Evolutionary conservation across 2,113 vertebrate species (phyloP), one percentile per base, ranked within the genome.

Genomic region (Symphodus melops): DNA sequence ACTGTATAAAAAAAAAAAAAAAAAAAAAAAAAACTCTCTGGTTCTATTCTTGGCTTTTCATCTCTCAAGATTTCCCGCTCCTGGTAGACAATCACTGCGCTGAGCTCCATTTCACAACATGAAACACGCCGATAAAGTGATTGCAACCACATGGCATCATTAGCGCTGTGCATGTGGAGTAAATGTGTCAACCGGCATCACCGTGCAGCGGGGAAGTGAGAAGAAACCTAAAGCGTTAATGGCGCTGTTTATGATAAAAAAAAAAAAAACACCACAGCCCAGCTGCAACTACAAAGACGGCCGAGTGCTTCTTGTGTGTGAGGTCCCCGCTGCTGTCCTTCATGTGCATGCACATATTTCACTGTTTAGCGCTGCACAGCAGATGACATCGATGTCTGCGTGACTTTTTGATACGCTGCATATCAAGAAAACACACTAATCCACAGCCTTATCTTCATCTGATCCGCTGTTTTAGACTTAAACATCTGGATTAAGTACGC

Each of bases 61-160:
- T 48, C 46, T 48, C 16, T 48, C 16, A 17, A 19, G 46, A 5
- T 33, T 66, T 73, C 59, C 48, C 11, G 13, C 56, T 51, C 51
- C 68, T 52, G 37, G 60, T 19, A 60, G 33, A 80, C 71, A 59
- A 76, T 63, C 60, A 52, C 70, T 60, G 61, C 1, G 78, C 80
- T 69, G 66, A 53, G 79, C 85, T 85, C 84, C 84, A 87, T 81
- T 90, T 75, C 80, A 73, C 64, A 20, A 79, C 83, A 90, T 79
- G 77, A 89, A 93, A 91, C 72, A 65, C 79, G 33, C 51, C 4
- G 90, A 92, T 90, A 91, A 88, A 85, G 75, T 68, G 81, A 92
- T 85, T 90, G 86, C 81, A 91, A 82, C 82, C 92, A 93, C 89
- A 91, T 92, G 91, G 75, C 44, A 20, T 87, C 84, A 82, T 92